These are phyloP conservation scores for Vannuccia rotundouncinata DNA, from an alignment of 2,888 invertebrate species.

Conservation along the genomic window DNA sequence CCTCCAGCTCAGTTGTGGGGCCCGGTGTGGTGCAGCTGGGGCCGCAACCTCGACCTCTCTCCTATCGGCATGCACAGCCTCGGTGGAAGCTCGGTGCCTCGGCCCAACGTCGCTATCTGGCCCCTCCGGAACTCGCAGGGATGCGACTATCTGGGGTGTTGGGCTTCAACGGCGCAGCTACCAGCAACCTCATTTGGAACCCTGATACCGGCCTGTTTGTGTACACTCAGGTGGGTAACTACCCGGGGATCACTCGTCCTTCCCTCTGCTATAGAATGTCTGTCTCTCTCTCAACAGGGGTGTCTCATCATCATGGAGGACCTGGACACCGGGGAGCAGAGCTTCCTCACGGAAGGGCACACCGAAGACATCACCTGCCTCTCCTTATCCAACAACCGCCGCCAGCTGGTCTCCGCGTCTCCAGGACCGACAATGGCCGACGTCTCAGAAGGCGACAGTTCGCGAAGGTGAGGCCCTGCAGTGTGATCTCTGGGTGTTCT, in stretches of 20 bases:
- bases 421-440: not conserved
- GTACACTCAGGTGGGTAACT: constrained; percentile 2
- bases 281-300: constrained; percentile 42
- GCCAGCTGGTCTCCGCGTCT: constrained; percentile 14
- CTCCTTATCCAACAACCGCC: constrained; percentile 29
- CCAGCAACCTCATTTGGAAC: constrained; percentile 55
- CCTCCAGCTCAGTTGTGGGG: not conserved
- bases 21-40: not conserved
- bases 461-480: not conserved
- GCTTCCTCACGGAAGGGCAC: constrained; percentile 45
- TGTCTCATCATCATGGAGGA: constrained; percentile 52
- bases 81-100: not conserved
- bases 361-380: constrained; percentile 36
- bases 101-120: constrained; percentile 50
- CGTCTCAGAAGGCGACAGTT: constrained; percentile 8
- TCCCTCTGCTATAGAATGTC: not conserved
- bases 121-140: constrained; percentile 54
- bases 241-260: not conserved
- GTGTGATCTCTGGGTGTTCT: not conserved
- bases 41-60: not conserved
- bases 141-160: constrained; percentile 50
- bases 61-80: not conserved
- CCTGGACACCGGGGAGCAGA: constrained; percentile 50
- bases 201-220: constrained; percentile 53
- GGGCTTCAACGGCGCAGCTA: constrained; percentile 55